Percentiles rank a stretch among this genome's conserved stretches.
Evolutionary conservation across 1,140 invertebrate genomes (phyloP).

Genomic region (Lepidotrigona ventralis): DNA sequence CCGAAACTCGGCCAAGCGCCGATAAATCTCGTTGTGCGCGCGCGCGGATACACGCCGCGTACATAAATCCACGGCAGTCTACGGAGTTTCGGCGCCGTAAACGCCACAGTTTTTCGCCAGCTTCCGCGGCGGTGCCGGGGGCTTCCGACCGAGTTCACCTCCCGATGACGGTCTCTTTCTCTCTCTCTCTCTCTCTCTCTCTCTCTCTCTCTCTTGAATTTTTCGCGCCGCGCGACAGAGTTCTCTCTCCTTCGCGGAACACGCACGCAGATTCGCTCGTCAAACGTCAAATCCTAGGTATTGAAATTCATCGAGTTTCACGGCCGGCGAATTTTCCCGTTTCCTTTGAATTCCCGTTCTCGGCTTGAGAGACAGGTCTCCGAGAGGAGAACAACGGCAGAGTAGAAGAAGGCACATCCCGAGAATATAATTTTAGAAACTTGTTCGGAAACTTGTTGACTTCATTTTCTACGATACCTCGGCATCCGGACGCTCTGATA

Average conservation of each 20-base stretch:
- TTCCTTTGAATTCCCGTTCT: no score
- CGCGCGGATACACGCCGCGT: constrained; percentile 46
- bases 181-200: no score
- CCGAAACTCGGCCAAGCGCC: constrained; percentile 65
- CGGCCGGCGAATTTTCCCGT: no score
- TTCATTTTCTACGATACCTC: no score
- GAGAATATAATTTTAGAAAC: no score
- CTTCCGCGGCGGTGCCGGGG: constrained; percentile 16
- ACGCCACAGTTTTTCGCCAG: constrained; percentile 53
- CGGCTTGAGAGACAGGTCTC: no score
- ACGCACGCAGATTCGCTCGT: background rate
- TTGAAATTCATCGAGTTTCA: background rate
- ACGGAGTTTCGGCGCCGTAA: constrained; percentile 57
- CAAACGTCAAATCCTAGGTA: background rate
- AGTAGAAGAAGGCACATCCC: no score
- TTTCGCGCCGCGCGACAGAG: background rate
- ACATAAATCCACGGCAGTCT: constrained; percentile 62
- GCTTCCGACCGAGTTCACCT: constrained; percentile 17
- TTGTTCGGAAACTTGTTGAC: no score
- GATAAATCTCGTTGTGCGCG: constrained; percentile 70
- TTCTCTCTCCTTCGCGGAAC: background rate
- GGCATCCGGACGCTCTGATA: no score
- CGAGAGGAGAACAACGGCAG: no score
- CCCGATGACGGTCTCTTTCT: background rate
- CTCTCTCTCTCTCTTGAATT: no score